Evolutionary conservation across 1,140 invertebrate genomes (phyloP), one percentile per base, ranked within the genome.

Genomic region (Onthophagus taurus): DNA sequence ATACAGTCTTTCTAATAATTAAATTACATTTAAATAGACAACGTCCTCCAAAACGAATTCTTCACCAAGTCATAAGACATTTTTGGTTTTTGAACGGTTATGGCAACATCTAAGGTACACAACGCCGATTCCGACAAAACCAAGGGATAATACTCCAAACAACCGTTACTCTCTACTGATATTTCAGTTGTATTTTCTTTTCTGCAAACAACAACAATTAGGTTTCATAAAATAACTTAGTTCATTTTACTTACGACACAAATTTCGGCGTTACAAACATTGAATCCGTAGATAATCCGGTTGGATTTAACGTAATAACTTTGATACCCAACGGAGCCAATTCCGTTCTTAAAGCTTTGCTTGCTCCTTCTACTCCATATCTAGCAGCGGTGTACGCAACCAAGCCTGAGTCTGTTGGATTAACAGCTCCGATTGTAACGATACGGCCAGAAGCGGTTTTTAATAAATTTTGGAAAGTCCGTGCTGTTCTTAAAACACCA

Each of bases 241-340:
- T 37, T 38, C n/a, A 24, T 21, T 4, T 39, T 23, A 54, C 49
- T 51, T 34, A 70, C 72, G 67, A 65, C 64, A 70, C 68, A 39
- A 78, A 64, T 53, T 70, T 68, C 13, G 77, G 76, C 19, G 69
- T 52, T 42, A 65, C 67, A 59, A 75, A 78, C n/a, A 81, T 61
- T 39, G 68, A 67, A 44, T 80, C 71, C 4, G 79, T 75, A 47
- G 79, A 71, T 39, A 83, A 68, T 26, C 77, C 76, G 14, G 77
- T 74, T 11, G 82, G 80, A 61, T 84, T 79, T 24, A 87, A 61
- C n/a, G 81, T 72, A 13, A 86, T 74, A n/a, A 87, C 82, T 54
- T 76, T 75, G 31, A 88, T 72, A 7, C 81, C 76, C 13, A 77
- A 72, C 3, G 80, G 74, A 41, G 73, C 71, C 39, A 87, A 61